Evolutionary conservation across 1,140 invertebrate genomes (phyloP).

Genomic region (Micrasema minimum): DNA sequence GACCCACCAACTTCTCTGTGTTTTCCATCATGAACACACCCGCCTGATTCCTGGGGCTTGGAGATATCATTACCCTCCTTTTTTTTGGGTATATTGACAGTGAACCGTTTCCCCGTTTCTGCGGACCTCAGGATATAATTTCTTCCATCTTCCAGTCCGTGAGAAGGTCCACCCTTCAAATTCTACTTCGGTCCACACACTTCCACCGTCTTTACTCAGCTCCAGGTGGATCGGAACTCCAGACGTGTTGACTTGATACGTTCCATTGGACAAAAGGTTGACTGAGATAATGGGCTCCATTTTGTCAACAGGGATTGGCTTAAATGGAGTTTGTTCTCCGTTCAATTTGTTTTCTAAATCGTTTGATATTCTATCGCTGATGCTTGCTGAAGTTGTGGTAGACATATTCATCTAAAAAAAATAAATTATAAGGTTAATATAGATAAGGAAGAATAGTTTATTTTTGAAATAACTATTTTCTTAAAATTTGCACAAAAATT

Average conservation of each 20-base stretch:
- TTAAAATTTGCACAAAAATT: too few species aligned
- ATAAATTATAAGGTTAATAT: too few species aligned
- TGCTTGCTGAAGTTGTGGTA: background rate
- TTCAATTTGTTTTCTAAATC: constrained; percentile 30
- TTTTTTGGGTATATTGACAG: constrained; percentile 58
- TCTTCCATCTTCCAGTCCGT: constrained; percentile 61
- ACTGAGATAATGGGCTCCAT: constrained; percentile 60
- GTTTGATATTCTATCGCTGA: background rate
- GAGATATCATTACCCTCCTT: constrained; percentile 51
- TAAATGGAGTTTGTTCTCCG: constrained; percentile 53
- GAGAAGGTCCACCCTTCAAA: constrained; percentile 59
- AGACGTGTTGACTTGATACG: constrained; percentile 61
- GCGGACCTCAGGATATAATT: constrained; percentile 64
- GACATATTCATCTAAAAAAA: constrained; percentile 13
- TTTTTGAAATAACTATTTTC: too few species aligned
- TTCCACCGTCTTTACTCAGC: constrained; percentile 61
- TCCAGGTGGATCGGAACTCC: constrained; percentile 61
- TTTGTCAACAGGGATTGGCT: constrained; percentile 54
- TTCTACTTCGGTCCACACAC: constrained; percentile 59
- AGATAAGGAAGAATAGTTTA: too few species aligned
- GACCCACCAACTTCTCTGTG: constrained; percentile 62
- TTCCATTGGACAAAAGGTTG: constrained; percentile 63
- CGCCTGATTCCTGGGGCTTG: constrained; percentile 50
- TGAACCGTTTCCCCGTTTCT: constrained; percentile 64
- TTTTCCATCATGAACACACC: constrained; percentile 61